phyloP scores from a whole-genome alignment of 2,113 vertebrate genomes.

The Mungos mungo region DNA sequence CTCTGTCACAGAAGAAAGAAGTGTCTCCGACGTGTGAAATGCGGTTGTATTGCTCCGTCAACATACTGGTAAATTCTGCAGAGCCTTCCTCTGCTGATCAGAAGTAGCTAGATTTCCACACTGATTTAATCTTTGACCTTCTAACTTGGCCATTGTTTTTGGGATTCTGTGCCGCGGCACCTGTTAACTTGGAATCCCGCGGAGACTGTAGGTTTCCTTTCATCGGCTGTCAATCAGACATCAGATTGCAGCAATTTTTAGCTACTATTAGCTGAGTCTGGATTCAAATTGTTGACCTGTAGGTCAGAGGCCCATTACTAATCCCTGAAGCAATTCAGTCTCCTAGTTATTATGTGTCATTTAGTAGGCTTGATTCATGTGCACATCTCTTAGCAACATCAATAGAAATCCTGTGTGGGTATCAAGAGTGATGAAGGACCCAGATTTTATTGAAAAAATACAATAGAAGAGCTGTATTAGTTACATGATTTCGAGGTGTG shows the following conservation, averaged over 20 bases:
- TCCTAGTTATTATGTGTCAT: conserved; percentile 41
- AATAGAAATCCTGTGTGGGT: conserved; percentile 15
- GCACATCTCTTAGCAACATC: conserved; percentile 39
- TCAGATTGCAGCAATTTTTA: conserved; percentile 58
- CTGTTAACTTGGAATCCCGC: neutral
- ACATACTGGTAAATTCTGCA: neutral
- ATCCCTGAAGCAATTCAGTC: conserved; percentile 33
- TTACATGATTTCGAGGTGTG: neutral
- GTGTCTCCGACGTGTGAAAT: accelerated
- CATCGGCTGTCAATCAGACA: neutral
- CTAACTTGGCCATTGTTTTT: neutral
- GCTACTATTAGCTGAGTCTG: conserved; percentile 42
- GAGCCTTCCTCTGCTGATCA: neutral
- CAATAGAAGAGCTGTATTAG: neutral
- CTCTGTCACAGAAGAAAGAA: neutral
- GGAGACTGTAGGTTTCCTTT: neutral
- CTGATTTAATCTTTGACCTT: neutral
- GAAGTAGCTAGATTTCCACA: neutral
- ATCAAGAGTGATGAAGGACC: neutral
- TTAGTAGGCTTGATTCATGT: conserved; percentile 45
- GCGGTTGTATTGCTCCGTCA: accelerated
- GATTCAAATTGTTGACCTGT: conserved; percentile 46
- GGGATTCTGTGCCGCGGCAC: neutral
- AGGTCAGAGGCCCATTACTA: conserved; percentile 54
- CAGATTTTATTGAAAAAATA: conserved; percentile 43